phyloP scores from a whole-genome alignment of 2,888 invertebrate genomes.

The Synergus gifuensis region DNA sequence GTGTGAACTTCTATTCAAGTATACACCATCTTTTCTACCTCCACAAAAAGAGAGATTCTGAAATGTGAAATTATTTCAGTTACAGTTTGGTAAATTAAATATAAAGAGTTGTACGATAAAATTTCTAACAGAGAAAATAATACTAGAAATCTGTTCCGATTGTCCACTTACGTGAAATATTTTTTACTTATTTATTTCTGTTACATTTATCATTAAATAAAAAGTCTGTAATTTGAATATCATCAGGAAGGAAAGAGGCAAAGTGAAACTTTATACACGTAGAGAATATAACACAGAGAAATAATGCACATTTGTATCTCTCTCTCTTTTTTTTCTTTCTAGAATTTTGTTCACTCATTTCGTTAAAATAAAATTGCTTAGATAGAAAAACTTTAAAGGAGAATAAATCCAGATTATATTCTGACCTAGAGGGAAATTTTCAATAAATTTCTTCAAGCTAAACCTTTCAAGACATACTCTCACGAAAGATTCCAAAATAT shows the following conservation, averaged over 20 bases:
- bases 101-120: neutral
- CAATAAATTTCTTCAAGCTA: neutral
- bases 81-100: neutral
- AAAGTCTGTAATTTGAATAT: conserved; percentile 17
- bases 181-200: neutral
- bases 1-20: conserved; percentile 18
- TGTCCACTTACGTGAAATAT: neutral
- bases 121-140: neutral
- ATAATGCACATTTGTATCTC: neutral
- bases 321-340: neutral
- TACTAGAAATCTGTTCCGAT: neutral
- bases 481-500: neutral
- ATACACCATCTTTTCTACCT: neutral
- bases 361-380: neutral
- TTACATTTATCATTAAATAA: conserved; percentile 6
- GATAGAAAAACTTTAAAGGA: neutral
- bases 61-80: neutral
- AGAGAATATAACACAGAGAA: neutral
- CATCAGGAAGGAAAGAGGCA: conserved; percentile 12
- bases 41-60: neutral
- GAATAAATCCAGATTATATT: neutral
- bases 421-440: neutral
- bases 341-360: neutral
- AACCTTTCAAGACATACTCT: neutral
- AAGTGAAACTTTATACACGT: conserved; percentile 31